Conservation (phyloP, 2,888 invertebrate genomes). For the Apotomis betuletana region DNA sequence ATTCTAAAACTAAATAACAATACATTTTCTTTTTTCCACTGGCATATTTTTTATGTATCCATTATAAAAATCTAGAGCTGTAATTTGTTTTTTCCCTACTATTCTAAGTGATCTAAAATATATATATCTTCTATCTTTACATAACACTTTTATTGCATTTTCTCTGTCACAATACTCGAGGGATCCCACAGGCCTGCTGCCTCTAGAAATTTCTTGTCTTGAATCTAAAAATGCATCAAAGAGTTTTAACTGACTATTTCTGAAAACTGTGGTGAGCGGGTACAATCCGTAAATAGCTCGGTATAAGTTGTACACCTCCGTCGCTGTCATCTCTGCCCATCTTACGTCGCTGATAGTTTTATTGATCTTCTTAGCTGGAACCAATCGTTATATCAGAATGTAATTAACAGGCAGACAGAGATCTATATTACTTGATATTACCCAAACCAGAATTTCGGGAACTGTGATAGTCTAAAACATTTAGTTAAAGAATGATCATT, state of each 20-base stretch:
- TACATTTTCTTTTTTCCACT: constrained; percentile 58
- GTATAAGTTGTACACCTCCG: constrained; percentile 87
- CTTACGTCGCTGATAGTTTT: constrained; percentile 84
- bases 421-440: too few relatives aligned
- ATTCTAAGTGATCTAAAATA: constrained; percentile 86
- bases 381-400: constrained; percentile 36
- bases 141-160: constrained; percentile 85
- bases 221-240: constrained; percentile 78
- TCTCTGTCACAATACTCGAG: constrained; percentile 83
- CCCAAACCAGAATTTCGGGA: too few relatives aligned
- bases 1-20: constrained; percentile 56
- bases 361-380: constrained; percentile 90
- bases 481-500: too few relatives aligned
- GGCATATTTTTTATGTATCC: constrained; percentile 88
- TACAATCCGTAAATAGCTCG: constrained; percentile 87
- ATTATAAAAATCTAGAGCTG: constrained; percentile 92
- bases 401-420: too few relatives aligned
- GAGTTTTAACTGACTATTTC: constrained; percentile 85
- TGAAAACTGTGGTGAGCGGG: constrained; percentile 85
- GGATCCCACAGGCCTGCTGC: constrained; percentile 77
- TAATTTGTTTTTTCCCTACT: constrained; percentile 88
- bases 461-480: too few relatives aligned
- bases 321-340: constrained; percentile 86
- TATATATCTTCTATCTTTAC: constrained; percentile 86
- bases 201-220: constrained; percentile 45